phyloP scores from a whole-genome alignment of 2,113 vertebrate species.

The Takifugu flavidus region DNA sequence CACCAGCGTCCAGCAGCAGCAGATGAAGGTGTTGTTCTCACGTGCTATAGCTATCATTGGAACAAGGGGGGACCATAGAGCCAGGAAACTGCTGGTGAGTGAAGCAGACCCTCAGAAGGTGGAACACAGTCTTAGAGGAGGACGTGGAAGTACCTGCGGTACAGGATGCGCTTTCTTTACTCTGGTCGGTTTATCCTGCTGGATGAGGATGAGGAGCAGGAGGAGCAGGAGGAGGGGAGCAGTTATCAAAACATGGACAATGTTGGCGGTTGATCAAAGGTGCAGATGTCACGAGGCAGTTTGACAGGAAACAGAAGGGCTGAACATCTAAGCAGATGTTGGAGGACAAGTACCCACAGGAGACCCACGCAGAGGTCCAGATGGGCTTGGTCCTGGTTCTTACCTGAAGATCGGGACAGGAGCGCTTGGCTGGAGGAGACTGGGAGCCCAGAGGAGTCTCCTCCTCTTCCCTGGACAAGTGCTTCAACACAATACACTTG shows the following conservation, averaged over 20 bases:
- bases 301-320: background rate
- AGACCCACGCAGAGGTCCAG: conserved; percentile 1
- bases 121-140: conserved; percentile 13
- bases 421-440: conserved; percentile 87
- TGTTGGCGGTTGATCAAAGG: conserved; percentile 2
- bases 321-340: too few relatives aligned
- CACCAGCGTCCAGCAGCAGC: too few relatives aligned
- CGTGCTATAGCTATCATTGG: background rate
- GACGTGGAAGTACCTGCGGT: conserved; percentile 85
- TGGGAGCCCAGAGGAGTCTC: conserved; percentile 62
- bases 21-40: background rate
- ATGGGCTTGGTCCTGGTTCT: conserved; percentile 3
- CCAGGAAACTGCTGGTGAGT: conserved; percentile 16
- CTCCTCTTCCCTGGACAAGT: conserved; percentile 82
- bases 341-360: too few relatives aligned
- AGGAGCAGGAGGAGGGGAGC: conserved; percentile 45
- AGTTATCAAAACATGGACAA: conserved; percentile 35
- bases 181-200: conserved; percentile 89
- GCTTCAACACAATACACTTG: conserved; percentile 88
- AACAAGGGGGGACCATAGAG: conserved; percentile 7
- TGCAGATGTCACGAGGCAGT: background rate
- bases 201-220: conserved; percentile 40
- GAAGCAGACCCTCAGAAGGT: conserved; percentile 4
- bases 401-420: conserved; percentile 88
- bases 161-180: conserved; percentile 79